A percentile compares a stretch with the other conserved stretches of the same genome.
These are phyloP conservation scores for Chrysaora quinquecirrha DNA, from an alignment of 30 jellyfish, hydroid and myxozoan species.

Conservation along the genomic window DNA sequence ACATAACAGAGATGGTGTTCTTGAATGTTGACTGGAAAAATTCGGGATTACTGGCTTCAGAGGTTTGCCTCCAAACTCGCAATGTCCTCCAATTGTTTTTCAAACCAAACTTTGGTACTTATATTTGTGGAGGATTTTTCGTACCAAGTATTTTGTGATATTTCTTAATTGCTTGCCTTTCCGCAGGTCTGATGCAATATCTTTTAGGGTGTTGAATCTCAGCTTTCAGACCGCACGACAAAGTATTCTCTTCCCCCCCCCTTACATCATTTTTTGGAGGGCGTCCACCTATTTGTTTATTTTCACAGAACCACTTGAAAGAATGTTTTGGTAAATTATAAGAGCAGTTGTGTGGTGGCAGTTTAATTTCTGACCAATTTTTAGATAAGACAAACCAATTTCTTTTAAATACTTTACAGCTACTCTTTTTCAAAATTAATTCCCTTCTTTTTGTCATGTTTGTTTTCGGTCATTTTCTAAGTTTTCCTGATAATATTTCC, in stretches of 20 bases:
- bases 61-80: slow-evolving; percentile 1
- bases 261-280: slow-evolving; percentile 3
- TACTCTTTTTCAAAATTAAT: neutral
- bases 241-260: slow-evolving; percentile 7
- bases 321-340: neutral
- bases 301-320: neutral
- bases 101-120: neutral
- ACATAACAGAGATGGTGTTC: neutral
- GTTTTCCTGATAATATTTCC: no score
- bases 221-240: slow-evolving; percentile 19
- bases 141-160: neutral
- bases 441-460: neutral
- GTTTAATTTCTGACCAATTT: neutral
- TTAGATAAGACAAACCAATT: neutral
- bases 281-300: slow-evolving; percentile 11
- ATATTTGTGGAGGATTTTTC: slow-evolving; percentile 1
- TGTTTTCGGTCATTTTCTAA: no score
- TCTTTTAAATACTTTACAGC: neutral
- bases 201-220: neutral
- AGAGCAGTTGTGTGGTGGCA: neutral
- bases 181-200: neutral
- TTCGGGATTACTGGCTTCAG: neutral
- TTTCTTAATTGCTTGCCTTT: neutral
- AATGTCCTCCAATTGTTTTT: neutral
- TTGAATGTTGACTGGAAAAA: neutral